These are phyloP conservation scores for Meriones unguiculatus DNA, from an alignment of 2,113 vertebrate genomes.

Conservation along the genomic window DNA sequence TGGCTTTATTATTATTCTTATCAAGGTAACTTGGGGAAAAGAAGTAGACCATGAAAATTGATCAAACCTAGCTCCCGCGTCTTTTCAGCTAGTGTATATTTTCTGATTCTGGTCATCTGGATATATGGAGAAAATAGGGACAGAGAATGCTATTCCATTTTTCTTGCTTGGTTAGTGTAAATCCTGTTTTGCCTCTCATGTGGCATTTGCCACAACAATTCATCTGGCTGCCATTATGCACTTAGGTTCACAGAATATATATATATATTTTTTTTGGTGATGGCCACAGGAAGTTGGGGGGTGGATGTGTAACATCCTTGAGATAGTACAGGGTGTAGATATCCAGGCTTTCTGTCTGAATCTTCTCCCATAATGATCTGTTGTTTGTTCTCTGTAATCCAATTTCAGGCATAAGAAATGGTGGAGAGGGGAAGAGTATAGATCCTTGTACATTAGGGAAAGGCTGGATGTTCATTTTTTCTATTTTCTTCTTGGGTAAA, in stretches of 20 bases:
- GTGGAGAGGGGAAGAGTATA: background rate
- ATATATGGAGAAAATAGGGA: background rate
- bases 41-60: slow-evolving; percentile 22
- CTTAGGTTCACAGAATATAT: background rate
- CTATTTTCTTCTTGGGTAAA: background rate
- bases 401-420: background rate
- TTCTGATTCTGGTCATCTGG: background rate
- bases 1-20: slow-evolving; percentile 2
- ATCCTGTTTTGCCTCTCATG: background rate
- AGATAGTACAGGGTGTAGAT: background rate
- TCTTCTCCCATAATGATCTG: background rate
- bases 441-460: background rate
- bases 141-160: background rate
- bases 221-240: background rate
- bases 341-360: background rate
- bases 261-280: background rate
- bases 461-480: background rate
- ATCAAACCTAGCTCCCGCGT: background rate
- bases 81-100: background rate
- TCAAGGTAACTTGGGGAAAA: background rate
- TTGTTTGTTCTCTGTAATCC: background rate
- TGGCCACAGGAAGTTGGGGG: background rate
- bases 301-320: background rate
- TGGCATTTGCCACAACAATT: slow-evolving; percentile 4
- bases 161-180: background rate